These are phyloP conservation scores for Oreochromis aureus DNA, from an alignment of 2,113 vertebrate species.

Conservation along the genomic window DNA sequence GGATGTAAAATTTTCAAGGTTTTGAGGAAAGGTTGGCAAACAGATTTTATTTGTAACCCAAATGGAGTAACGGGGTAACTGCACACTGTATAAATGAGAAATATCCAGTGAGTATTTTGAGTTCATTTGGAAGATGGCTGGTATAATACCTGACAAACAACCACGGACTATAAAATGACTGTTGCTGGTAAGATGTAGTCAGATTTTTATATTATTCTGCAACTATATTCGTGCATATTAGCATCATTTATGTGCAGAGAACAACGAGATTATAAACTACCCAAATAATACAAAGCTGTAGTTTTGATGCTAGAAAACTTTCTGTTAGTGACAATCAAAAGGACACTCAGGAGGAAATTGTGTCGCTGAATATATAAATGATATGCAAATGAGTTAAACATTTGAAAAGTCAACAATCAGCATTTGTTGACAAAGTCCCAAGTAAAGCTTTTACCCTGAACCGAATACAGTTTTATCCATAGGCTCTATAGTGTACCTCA, in stretches of 20 bases:
- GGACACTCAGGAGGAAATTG: fast-evolving
- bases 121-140: fast-evolving
- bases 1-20: fast-evolving
- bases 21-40: fast-evolving
- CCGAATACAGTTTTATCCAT: not conserved
- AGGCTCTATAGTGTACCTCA: fast-evolving
- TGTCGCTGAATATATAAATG: not conserved
- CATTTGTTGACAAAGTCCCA: not conserved
- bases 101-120: not conserved
- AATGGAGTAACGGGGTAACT: fast-evolving
- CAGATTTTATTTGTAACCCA: not conserved
- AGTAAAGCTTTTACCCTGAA: not conserved
- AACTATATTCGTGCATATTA: fast-evolving
- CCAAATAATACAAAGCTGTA: fast-evolving
- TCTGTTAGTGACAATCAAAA: fast-evolving
- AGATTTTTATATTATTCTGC: not conserved
- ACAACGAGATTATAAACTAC: not conserved
- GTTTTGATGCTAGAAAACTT: not conserved
- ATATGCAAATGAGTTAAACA: not conserved
- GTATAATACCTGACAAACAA: not conserved
- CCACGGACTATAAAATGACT: fast-evolving
- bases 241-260: not conserved
- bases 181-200: not conserved
- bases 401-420: not conserved
- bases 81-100: fast-evolving